Conservation (phyloP, 2,888 invertebrate species). For the Eretmocerus hayati region DNA sequence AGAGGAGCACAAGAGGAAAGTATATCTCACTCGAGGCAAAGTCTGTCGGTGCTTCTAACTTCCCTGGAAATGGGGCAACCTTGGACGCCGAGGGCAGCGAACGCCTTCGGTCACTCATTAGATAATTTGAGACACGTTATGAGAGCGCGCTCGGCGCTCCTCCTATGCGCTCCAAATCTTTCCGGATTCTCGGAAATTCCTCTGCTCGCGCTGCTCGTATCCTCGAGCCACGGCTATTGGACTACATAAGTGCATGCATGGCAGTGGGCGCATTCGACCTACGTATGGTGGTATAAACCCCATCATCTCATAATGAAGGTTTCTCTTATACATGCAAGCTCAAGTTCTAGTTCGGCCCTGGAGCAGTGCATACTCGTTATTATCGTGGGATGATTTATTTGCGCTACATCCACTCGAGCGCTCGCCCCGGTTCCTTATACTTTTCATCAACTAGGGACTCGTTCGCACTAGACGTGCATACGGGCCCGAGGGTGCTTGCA, state of each 20-base stretch:
- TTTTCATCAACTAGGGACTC: no score
- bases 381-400: no score
- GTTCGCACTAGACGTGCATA: no score
- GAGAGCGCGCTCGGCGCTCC: conserved; percentile 39
- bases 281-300: not conserved
- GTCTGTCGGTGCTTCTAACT: conserved; percentile 13
- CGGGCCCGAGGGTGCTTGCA: no score
- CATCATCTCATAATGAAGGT: conserved; percentile 7
- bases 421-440: no score
- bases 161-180: conserved; percentile 30
- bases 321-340: no score
- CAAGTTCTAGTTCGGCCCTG: no score
- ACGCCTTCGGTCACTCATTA: conserved; percentile 42
- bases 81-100: conserved; percentile 20
- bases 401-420: no score
- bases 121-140: conserved; percentile 45
- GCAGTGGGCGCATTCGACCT: no score
- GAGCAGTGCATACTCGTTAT: no score
- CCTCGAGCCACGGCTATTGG: conserved; percentile 2
- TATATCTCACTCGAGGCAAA: conserved; percentile 12
- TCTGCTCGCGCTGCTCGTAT: not conserved
- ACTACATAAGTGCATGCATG: no score
- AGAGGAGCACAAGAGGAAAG: conserved; percentile 1
- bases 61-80: conserved; percentile 33
- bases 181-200: conserved; percentile 38